Percentiles rank a stretch among this genome's conserved stretches.
Conservation (phyloP, 2,888 invertebrate genomes). For the Ceratothoa steindachneri region DNA sequence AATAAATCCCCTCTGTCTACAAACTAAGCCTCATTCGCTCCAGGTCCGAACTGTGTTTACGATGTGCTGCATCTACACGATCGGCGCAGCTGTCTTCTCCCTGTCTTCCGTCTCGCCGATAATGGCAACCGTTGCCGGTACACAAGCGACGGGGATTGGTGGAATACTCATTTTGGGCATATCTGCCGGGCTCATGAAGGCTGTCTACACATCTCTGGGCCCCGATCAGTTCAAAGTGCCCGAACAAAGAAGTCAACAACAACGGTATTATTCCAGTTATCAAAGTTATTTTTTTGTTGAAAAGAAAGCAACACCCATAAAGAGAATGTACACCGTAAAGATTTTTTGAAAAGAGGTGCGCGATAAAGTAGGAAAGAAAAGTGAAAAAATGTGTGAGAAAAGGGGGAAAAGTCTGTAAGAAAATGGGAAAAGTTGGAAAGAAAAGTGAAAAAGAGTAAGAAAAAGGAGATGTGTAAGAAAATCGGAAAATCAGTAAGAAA, state of each 20-base stretch:
- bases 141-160: constrained; percentile 24
- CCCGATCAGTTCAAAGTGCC: constrained; percentile 33
- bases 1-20: too few relatives aligned
- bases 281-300: too few relatives aligned
- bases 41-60: constrained; percentile 30
- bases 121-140: constrained; percentile 20
- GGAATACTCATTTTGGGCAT: constrained; percentile 32
- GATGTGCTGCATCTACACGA: constrained; percentile 36
- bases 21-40: neutral
- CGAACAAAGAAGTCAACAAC: constrained; percentile 17
- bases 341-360: too few relatives aligned
- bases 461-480: too few relatives aligned
- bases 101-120: constrained; percentile 28
- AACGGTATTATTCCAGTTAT: neutral
- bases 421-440: too few relatives aligned
- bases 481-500: too few relatives aligned
- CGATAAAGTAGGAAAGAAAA: too few relatives aligned
- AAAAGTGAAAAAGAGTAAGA: too few relatives aligned
- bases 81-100: constrained; percentile 24
- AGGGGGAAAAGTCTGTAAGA: too few relatives aligned
- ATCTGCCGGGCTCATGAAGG: constrained; percentile 38
- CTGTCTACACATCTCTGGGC: constrained; percentile 25
- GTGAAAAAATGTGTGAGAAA: too few relatives aligned
- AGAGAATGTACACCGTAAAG: too few relatives aligned
- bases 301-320: too few relatives aligned